These are phyloP conservation scores for Porites rus DNA, from an alignment of 92 coral and sea anemone species.

Conservation along the genomic window DNA sequence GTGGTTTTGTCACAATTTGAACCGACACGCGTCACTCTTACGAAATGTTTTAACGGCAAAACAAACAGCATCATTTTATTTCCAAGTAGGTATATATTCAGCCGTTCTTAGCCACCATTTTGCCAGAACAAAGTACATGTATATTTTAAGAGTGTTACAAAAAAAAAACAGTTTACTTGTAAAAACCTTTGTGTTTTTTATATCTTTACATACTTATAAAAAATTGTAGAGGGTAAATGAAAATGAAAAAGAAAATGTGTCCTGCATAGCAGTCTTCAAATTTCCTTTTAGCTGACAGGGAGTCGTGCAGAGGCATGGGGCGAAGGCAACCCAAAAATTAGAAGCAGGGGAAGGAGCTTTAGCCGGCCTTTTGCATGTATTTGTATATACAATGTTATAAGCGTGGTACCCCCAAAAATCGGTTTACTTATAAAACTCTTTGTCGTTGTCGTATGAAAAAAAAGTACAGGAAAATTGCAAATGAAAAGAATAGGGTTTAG, in stretches of 20 bases:
- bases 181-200: conserved; percentile 26
- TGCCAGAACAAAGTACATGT: conserved; percentile 13
- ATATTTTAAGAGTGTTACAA: not conserved
- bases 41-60: too few species aligned
- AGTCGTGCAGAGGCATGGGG: too few species aligned
- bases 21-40: too few species aligned
- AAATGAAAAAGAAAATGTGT: conserved; percentile 24
- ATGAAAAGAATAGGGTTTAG: too few species aligned
- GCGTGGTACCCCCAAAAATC: too few species aligned
- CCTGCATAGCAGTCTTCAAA: conserved; percentile 20
- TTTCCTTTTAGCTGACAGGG: not conserved
- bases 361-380: not conserved
- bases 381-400: too few species aligned
- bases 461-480: too few species aligned
- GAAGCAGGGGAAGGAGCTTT: conserved; percentile 25
- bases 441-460: too few species aligned
- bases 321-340: conserved; percentile 24
- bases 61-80: too few species aligned
- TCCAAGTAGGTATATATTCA: too few species aligned
- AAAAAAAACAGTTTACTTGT: conserved; percentile 21
- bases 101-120: conserved; percentile 12
- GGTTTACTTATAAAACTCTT: too few species aligned
- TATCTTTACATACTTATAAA: conserved; percentile 27
- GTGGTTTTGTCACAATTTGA: too few species aligned
- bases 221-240: conserved; percentile 20